Evolutionary conservation across 2,797 vertebrate genomes (phyloP), one percentile per base, ranked within the genome.

Genomic region (Siniperca obscura): DNA sequence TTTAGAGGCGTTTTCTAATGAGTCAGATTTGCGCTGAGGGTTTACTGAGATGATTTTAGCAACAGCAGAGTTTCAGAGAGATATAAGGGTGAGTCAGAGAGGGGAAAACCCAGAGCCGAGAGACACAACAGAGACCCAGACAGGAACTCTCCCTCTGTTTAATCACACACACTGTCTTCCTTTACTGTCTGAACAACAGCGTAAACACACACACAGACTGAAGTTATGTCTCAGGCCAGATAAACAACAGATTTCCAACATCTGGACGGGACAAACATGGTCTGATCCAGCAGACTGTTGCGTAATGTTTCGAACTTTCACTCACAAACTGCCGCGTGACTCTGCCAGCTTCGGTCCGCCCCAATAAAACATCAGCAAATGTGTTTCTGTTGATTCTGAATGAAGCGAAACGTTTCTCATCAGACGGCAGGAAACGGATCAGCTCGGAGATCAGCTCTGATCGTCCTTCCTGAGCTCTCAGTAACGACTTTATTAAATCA

Each of bases 51-150:
- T 19, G 52, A 44, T 11, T 70, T 44, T 5, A 38, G 30, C 25
- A 70, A 36, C 11, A 22, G 7, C 30, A 57, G 21, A 65, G 38
- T 16, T 12, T n/a, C 60, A 30, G 68, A 78, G 74, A 83, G 50
- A 19, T 27, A 27, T 7, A 10, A 12, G 38, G 17, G 34, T 85
- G 82, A 87, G 72, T 83, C 72, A 87, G 73, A 22, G 59, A 70
- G 66, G 68, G 76, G 42, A 70, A 75, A 74, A 64, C 72, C 85
- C 82, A 8, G 67, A 61, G 7, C 34, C 7, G 70, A 59, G 56
- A 83, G 84, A 84, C 70, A 81, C 67, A 82, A 87, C 85, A 85
- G 30, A 68, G 81, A 81, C n/a, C 25, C 65, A 86, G 86, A 85
- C 84, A 80, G 86, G 86, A 87, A 67, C 30, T 0, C 56, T 56